A percentile compares a stretch with the other conserved stretches of the same genome.
Evolutionary conservation across 2,797 vertebrate genomes (phyloP).

Genomic region (Melanotaenia boesemani): DNA sequence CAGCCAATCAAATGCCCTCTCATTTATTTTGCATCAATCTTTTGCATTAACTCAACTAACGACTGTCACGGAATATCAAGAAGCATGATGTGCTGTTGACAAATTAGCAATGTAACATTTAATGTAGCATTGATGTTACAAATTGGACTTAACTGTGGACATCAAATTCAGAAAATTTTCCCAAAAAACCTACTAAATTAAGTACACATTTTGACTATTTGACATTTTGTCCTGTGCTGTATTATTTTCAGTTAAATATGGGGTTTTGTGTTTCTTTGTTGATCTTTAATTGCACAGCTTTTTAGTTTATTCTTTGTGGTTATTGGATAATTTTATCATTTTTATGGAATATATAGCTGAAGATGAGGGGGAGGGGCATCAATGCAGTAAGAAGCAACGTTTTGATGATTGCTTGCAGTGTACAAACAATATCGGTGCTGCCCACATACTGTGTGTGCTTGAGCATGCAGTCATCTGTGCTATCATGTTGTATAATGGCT

Average conservation of each 20-base stretch:
- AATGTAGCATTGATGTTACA: background rate
- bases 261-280: background rate
- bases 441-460: conserved; percentile 38
- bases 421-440: conserved; percentile 40
- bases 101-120: background rate
- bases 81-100: background rate
- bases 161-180: too few species aligned
- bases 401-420: conserved; percentile 51
- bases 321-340: background rate
- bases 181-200: background rate
- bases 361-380: conserved; percentile 28
- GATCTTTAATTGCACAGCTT: background rate
- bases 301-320: background rate
- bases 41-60: background rate
- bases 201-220: background rate
- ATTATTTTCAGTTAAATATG: background rate
- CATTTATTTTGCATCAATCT: background rate
- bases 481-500: conserved; percentile 62
- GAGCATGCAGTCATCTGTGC: conserved; percentile 67
- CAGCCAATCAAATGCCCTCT: background rate
- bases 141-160: too few species aligned
- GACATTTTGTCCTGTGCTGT: background rate
- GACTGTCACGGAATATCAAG: background rate
- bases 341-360: background rate
- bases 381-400: conserved; percentile 30